Evolutionary conservation across 2,888 invertebrate genomes (phyloP).

Genomic region (Eumerus sabulonum): DNA sequence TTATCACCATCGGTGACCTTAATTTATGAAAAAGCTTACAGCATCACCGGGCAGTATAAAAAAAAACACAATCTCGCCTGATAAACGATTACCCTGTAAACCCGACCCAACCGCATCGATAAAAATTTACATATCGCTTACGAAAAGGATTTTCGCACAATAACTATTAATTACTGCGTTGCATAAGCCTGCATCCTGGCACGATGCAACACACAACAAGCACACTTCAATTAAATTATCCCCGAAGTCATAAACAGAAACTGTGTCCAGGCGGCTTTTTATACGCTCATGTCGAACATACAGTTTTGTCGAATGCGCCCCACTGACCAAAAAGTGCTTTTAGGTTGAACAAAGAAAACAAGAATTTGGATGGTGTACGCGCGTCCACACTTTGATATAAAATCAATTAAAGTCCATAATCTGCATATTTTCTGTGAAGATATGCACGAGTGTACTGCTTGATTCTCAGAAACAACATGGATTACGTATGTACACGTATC

Average conservation of each 20-base stretch:
- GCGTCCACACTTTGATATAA: conserved; percentile 23
- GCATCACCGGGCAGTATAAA: conserved; percentile 18
- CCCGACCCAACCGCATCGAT: conserved; percentile 43
- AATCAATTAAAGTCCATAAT: conserved; percentile 67
- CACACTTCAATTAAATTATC: conserved; percentile 47
- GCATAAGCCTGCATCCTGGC: background rate
- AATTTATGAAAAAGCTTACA: conserved; percentile 51
- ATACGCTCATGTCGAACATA: background rate
- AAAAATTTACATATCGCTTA: conserved; percentile 52
- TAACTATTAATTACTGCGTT: conserved; percentile 61
- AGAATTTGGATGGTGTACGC: too few species aligned
- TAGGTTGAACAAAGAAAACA: conserved; percentile 26
- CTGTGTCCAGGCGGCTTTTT: background rate
- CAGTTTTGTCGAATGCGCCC: conserved; percentile 6
- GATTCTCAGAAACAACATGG: conserved; percentile 2
- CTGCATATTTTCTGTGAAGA: conserved; percentile 57
- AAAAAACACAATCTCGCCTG: conserved; percentile 7
- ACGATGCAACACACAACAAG: conserved; percentile 26
- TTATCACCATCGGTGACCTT: conserved; percentile 26
- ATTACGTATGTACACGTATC: conserved; percentile 15
- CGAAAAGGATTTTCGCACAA: conserved; percentile 56
- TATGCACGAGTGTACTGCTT: conserved; percentile 19
- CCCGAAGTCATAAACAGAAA: conserved; percentile 44
- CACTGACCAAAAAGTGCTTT: too few species aligned
- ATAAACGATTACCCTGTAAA: conserved; percentile 51